These are phyloP conservation scores for Dromas ardeola DNA, from an alignment of 2,113 vertebrate genomes.

Conservation along the genomic window DNA sequence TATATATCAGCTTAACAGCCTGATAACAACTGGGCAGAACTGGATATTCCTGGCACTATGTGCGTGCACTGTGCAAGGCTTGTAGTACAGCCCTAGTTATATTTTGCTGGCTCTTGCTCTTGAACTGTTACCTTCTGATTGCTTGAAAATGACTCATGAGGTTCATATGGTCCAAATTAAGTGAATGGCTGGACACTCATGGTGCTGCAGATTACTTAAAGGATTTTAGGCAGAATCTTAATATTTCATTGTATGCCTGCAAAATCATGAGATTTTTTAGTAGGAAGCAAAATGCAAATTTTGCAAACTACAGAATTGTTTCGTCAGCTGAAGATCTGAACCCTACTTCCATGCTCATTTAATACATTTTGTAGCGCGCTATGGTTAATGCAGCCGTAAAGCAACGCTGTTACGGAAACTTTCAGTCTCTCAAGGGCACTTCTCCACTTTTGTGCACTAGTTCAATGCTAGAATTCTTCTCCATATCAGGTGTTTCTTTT, in stretches of 20 bases:
- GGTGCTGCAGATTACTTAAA: not conserved
- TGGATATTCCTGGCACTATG: slow-evolving; percentile 24
- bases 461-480: not conserved
- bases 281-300: not conserved
- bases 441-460: not conserved
- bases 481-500: not conserved
- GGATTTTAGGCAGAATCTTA: not conserved
- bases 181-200: fast-evolving
- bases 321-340: not conserved
- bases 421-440: not conserved
- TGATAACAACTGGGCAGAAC: slow-evolving; percentile 42
- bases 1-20: slow-evolving; percentile 37
- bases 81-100: not conserved
- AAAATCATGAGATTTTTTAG: not conserved
- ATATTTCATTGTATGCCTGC: not conserved
- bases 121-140: not conserved
- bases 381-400: not conserved
- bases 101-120: not conserved
- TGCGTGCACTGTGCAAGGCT: not conserved
- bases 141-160: not conserved
- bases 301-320: not conserved
- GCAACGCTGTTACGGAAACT: not conserved
- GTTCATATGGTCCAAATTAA: not conserved
- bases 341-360: not conserved
- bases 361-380: not conserved